Evolutionary conservation across 2,888 invertebrate genomes (phyloP), one percentile per base, ranked within the genome.

Genomic region (Penaeus monodon): DNA sequence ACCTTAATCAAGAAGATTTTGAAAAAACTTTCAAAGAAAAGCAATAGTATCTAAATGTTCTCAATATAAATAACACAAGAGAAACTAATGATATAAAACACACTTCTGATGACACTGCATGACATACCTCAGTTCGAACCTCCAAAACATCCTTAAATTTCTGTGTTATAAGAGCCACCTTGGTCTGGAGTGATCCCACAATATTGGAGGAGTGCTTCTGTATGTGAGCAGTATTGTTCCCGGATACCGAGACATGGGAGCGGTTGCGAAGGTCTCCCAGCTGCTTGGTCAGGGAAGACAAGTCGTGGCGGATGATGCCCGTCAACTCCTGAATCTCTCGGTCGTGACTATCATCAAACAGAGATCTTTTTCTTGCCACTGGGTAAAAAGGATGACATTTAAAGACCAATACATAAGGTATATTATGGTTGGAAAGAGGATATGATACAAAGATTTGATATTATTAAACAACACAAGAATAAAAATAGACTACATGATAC

Each of bases 91-190:
- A n/a, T 22, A 8, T 24, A 65, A 1, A 38, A 65, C 24, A 27
- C 22, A 49, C 14, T 38, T 8, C 14, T 12, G 17, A n/a, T 7
- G 29, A 76, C 33, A 27, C 29, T 78, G 65, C 63, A 38, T 77
- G 49, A 77, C 77, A 27, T 38, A 94, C 95, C 94, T 99, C 98
- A 27, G 99, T 99, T 91, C 99, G 94, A 33, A 99, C 97, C 95
- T 99, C 99, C 86, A 99, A 94, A 78, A 99, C 98, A 93, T 96
- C 97, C 93, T 99, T 99, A 92, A 99, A 99, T 92, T 98, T 97
- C 90, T 97, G 98, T 78, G 99, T 99, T 97, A 99, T 99, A 90
- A 96, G 96, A 64, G 99, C 99, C 91, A 99, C 93, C 92, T 98
- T 96, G 2, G 99, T 98, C 93, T 98, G 98, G 88, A 98, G 93